Percentiles rank a stretch among this genome's conserved stretches.
Evolutionary conservation across 92 coral and sea anemone genomes (phyloP).

Genomic region (Phenganax marumi): DNA sequence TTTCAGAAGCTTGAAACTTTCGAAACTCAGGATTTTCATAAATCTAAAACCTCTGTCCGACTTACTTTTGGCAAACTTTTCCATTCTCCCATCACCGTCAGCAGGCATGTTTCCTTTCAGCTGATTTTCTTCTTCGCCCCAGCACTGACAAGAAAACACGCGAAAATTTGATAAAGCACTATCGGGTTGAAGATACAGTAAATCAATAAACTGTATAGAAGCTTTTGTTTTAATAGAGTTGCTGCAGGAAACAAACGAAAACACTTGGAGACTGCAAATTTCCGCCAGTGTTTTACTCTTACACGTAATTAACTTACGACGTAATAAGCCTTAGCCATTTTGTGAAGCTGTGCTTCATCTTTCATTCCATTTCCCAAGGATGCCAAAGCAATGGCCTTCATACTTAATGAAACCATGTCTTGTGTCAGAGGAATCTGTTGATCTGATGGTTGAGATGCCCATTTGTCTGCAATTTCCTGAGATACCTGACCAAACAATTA

Average conservation of each 20-base stretch:
- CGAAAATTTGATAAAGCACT: not conserved
- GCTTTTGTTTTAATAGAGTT: not conserved
- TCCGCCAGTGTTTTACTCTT: not conserved
- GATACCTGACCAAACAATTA: constrained; percentile 46
- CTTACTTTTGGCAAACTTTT: constrained; percentile 71
- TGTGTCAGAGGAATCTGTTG: constrained; percentile 73
- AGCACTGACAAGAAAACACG: constrained; percentile 55
- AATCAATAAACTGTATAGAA: not conserved
- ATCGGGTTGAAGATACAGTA: not conserved
- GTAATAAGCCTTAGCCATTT: constrained; percentile 57
- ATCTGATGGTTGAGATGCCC: constrained; percentile 58
- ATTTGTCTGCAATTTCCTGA: constrained; percentile 55
- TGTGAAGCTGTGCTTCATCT: constrained; percentile 55
- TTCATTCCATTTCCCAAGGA: constrained; percentile 66
- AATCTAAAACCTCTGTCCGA: not conserved
- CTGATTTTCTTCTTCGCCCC: constrained; percentile 75
- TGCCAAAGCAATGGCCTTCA: constrained; percentile 61
- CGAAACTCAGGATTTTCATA: not conserved
- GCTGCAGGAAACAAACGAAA: too few relatives aligned
- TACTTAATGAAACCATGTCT: constrained; percentile 67
- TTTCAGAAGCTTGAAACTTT: not conserved
- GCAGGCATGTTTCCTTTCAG: constrained; percentile 70
- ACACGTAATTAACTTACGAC: constrained; percentile 44
- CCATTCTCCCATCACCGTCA: constrained; percentile 73
- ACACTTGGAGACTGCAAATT: not conserved